These are phyloP conservation scores for Denticeps clupeoides DNA, from an alignment of 2,797 vertebrate genomes.

Conservation along the genomic window DNA sequence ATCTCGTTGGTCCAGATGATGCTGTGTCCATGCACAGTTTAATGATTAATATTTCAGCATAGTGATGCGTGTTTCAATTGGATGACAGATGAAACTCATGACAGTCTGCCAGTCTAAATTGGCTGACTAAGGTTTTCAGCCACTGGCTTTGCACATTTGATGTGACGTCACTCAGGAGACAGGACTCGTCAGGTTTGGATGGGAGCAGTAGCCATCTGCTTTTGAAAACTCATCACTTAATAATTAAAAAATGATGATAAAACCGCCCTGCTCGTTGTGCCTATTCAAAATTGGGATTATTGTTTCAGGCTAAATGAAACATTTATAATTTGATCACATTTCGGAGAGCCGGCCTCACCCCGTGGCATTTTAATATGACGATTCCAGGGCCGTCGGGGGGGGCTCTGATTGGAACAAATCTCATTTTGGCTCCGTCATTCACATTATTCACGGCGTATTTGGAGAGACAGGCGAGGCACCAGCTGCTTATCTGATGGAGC, in stretches of 20 bases:
- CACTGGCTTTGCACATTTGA: too few relatives aligned
- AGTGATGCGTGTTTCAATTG: too few relatives aligned
- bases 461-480: background rate
- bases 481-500: background rate
- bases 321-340: slow-evolving; percentile 9
- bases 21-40: too few relatives aligned
- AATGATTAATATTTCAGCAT: too few relatives aligned
- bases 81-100: too few relatives aligned
- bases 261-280: background rate
- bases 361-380: slow-evolving; percentile 13
- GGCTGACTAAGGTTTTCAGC: too few relatives aligned
- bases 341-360: background rate
- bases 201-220: slow-evolving; percentile 7
- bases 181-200: slow-evolving; percentile 8
- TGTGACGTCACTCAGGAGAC: background rate
- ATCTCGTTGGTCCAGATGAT: too few relatives aligned
- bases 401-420: slow-evolving; percentile 5
- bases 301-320: slow-evolving; percentile 1
- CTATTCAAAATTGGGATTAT: slow-evolving; percentile 2
- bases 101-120: too few relatives aligned
- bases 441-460: background rate
- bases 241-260: background rate
- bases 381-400: slow-evolving; percentile 5
- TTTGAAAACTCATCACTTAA: background rate
- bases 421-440: slow-evolving; percentile 8